phyloP scores from a whole-genome alignment of 2,888 invertebrate species.

The Pseudoips prasinana region DNA sequence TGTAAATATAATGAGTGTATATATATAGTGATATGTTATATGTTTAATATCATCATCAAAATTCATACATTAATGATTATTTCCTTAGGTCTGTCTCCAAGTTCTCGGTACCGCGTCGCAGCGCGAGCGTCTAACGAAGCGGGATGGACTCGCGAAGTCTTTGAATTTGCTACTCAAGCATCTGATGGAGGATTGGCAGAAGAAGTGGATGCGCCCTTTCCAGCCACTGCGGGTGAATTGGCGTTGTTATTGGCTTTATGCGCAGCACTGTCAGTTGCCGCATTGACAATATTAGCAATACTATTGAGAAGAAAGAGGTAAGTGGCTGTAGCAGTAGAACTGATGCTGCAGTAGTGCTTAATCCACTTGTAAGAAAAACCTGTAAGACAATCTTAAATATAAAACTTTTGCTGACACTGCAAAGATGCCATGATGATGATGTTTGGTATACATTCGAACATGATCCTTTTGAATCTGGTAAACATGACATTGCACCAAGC shows the following conservation, averaged over 20 bases:
- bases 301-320: conserved; percentile 78
- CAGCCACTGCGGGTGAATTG: conserved; percentile 70
- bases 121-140: conserved; percentile 84
- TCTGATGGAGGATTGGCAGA: conserved; percentile 77
- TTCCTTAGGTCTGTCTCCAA: conserved; percentile 77
- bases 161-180: conserved; percentile 81
- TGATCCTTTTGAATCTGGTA: too few relatives aligned
- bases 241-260: conserved; percentile 76
- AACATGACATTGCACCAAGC: too few relatives aligned
- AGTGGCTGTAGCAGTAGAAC: conserved; percentile 10
- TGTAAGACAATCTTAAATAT: too few relatives aligned
- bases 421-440: too few relatives aligned
- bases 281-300: conserved; percentile 82
- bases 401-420: too few relatives aligned
- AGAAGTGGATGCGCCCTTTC: conserved; percentile 73
- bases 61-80: too few relatives aligned
- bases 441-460: too few relatives aligned
- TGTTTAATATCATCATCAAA: too few relatives aligned
- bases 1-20: too few relatives aligned
- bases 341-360: too few relatives aligned
- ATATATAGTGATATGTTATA: too few relatives aligned
- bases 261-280: conserved; percentile 79
- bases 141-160: conserved; percentile 82
- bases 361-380: too few relatives aligned
- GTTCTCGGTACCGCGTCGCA: conserved; percentile 83